Evolutionary conservation across 2,888 invertebrate species (phyloP), one percentile per base, ranked within the genome.

Genomic region (Lordiphosa andalusiaca): DNA sequence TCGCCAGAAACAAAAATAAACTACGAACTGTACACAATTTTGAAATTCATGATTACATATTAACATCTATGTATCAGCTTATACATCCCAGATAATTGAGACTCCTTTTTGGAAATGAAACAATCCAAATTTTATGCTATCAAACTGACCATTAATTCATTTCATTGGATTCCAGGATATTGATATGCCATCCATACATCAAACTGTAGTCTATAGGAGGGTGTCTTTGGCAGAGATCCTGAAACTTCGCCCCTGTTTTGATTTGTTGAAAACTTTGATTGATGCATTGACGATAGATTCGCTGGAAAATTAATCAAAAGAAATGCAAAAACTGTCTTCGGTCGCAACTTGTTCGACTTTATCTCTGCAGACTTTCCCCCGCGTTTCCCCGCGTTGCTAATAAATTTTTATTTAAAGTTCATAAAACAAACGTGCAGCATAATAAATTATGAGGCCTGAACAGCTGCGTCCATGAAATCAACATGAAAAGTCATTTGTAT

Each of bases 381-480:
- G n/a, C 30, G 25, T 25, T 4, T 3, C 21, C 35, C 35, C 35
- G 2, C 30, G 16, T 42, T 54, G 56, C 36, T 67, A 64, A 71
- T 65, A 78, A 71, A 75, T 78, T 82, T 78, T 71, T 69, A 78
- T 71, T 73, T 67, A 68, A 75, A 82, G 73, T 78, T 78, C 67
- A 75, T 73, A 69, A 71, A 71, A 78, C 75, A 71, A 71, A 69
- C 69, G 67, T 68, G 65, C 67, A 67, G 68, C 51, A 68, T 78
- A 63, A 78, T 78, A 82, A 78, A 82, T 78, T 73, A 78, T 71
- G 59, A 71, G 71, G 60, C 51, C 51, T 23, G 47, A 84, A 71
- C 82, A 83, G 69, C 84, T 83, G 82, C 71, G 74, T 67, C 84
- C 82, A 72, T 84, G 82, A 83, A 84, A 82, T 84, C 74, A 84